phyloP scores from a whole-genome alignment of 2,888 invertebrate species.

The Calameuta filiformis region DNA sequence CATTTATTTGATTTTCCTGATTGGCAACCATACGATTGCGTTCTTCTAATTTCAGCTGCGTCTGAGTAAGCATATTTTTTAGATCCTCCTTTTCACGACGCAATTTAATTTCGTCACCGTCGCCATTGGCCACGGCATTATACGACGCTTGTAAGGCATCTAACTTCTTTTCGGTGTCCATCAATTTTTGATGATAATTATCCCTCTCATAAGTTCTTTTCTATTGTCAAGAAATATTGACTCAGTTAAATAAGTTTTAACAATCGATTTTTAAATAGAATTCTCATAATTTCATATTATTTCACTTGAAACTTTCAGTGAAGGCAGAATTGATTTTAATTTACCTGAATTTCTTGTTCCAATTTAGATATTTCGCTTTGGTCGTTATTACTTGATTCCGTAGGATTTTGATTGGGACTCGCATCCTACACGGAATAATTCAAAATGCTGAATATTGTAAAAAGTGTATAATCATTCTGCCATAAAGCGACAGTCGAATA shows the following conservation, averaged over 20 bases:
- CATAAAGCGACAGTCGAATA: neutral
- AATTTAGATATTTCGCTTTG: slow-evolving; percentile 26
- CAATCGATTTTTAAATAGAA: neutral
- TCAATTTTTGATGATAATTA: slow-evolving; percentile 46
- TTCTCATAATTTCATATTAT: neutral
- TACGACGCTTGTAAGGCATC: slow-evolving; percentile 39
- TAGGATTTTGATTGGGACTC: neutral
- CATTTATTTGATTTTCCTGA: slow-evolving; percentile 82
- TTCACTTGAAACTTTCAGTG: neutral
- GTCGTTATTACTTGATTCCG: slow-evolving; percentile 11
- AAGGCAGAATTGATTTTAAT: neutral
- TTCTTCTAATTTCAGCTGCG: slow-evolving; percentile 51
- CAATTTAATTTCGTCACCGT: slow-evolving; percentile 35
- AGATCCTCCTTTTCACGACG: slow-evolving; percentile 50
- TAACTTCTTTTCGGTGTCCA: slow-evolving; percentile 49
- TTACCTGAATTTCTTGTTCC: slow-evolving; percentile 43
- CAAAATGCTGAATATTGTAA: neutral
- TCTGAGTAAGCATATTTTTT: slow-evolving; percentile 45
- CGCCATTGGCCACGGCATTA: slow-evolving; percentile 33
- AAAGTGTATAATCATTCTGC: neutral
- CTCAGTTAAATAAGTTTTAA: neutral
- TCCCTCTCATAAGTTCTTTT: slow-evolving; percentile 50
- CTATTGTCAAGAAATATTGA: slow-evolving; percentile 30
- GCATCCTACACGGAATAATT: neutral
- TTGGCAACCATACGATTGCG: slow-evolving; percentile 64